Percentiles rank a stretch among this genome's conserved stretches.
These are phyloP conservation scores for Tapera naevia DNA, from an alignment of 2,797 vertebrate genomes.

Conservation along the genomic window DNA sequence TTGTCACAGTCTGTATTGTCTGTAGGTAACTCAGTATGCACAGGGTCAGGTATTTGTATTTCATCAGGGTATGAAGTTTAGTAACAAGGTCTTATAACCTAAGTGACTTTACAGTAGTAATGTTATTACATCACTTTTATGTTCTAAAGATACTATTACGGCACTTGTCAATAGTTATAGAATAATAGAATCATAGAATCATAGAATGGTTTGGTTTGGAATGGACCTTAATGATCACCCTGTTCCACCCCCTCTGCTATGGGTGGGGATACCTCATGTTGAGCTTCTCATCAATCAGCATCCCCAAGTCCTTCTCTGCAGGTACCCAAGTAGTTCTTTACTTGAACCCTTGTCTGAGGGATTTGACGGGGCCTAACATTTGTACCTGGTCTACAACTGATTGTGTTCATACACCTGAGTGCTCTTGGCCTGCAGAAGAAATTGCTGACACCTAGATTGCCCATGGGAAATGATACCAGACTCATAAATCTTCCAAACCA, in stretches of 20 bases:
- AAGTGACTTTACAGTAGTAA: neutral
- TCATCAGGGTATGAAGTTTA: neutral
- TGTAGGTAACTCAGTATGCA: neutral
- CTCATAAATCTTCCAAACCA: neutral
- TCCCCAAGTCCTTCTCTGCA: too few species aligned
- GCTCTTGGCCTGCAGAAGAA: neutral
- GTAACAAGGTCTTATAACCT: slow-evolving; percentile 2
- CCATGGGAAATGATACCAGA: neutral
- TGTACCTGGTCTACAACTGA: neutral
- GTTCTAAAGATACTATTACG: neutral
- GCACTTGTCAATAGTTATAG: neutral
- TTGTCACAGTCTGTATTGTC: too few species aligned
- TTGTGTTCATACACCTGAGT: neutral
- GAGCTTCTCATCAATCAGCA: too few species aligned
- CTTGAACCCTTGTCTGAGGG: neutral
- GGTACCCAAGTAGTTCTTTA: neutral
- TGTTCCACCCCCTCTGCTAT: too few species aligned
- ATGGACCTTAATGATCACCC: too few species aligned
- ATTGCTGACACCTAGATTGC: neutral
- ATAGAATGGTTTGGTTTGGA: too few species aligned
- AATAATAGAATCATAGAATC: too few species aligned
- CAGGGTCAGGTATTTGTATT: neutral
- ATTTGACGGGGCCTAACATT: neutral
- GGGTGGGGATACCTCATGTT: too few species aligned
- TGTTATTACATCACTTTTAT: neutral